phyloP scores from a whole-genome alignment of 2,888 invertebrate species.

The Noctua pronuba region DNA sequence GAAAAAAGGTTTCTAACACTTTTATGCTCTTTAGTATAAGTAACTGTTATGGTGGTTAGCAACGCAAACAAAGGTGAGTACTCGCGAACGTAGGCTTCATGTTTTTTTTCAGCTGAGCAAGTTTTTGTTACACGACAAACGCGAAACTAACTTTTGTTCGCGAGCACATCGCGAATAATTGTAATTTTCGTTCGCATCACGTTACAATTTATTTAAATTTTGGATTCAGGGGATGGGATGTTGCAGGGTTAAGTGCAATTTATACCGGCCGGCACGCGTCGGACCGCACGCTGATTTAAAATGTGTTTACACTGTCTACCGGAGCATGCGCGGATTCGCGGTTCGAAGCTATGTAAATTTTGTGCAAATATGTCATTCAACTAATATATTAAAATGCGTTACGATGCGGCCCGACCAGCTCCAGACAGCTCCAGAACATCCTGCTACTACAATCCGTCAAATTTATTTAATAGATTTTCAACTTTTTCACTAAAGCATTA shows the following conservation, averaged over 20 bases:
- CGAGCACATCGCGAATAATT: background rate
- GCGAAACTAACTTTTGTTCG: background rate
- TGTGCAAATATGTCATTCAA: background rate
- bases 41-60: conserved; percentile 13
- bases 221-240: background rate
- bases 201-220: background rate
- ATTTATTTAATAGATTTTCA: too few species aligned
- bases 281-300: background rate
- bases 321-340: background rate
- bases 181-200: background rate
- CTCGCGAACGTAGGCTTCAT: background rate
- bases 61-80: conserved; percentile 11
- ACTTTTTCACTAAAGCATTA: too few species aligned
- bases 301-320: background rate
- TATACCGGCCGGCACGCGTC: background rate
- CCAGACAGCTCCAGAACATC: background rate
- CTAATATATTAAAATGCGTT: background rate
- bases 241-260: background rate
- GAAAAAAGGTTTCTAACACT: conserved; percentile 36
- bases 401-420: background rate
- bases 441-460: too few species aligned
- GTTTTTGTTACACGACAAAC: background rate
- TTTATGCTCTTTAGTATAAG: conserved; percentile 29
- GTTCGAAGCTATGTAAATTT: background rate
- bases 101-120: background rate